Base-by-base conservation (phyloP, 2,113 vertebrate genomes). In the Irena cyanogastra region DNA sequence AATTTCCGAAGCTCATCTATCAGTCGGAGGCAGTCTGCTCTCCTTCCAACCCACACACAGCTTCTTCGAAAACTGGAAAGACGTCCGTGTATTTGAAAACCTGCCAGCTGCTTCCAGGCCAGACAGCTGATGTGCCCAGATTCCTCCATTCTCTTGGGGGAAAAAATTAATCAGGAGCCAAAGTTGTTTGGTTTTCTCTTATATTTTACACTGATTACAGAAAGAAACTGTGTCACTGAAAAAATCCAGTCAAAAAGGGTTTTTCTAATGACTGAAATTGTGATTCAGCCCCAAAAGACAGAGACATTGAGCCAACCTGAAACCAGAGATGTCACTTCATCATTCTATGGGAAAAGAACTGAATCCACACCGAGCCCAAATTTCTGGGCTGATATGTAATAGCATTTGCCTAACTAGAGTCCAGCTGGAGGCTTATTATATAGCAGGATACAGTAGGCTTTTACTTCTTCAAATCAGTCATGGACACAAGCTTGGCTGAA, bases 1-100 rank as follows among this genome's bases (percentile, higher is more conserved):
- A 91, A 92, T 95, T 94, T 96, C 94, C 16, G 0, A 89, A 93
- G 80, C 83, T 86, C 88, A 90, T 96, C 91, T 81, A 68, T 81
- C 93, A 93, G 69, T 75, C 13, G 0, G 74, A 93, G 56, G 57
- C 81, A 89, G 60, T 24, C 74, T 61, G 83, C 72, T 64, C 45
- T 92, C 72, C 54, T 88, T 88, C 86, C 83, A 94, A 94, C 76
- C 78, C 72, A 88, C 63, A 90, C 41, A 60, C 64, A 78, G 60
- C 68, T 93, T 89, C 93, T 89, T 91, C 4, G 2, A 93, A 93
- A 88, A 88, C 88, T 92, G 79, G 71, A 90, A 93, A 70, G 64
- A 83, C 33, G 1, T 81, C 87, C 72, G 2, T 1, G 64, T 60
- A 66, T 63, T 74, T 83, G 75, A 83, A 90, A 63, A 11, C 16